Base-by-base conservation (phyloP, 2,888 invertebrate species). In the Lasioglossum villosulum region DNA sequence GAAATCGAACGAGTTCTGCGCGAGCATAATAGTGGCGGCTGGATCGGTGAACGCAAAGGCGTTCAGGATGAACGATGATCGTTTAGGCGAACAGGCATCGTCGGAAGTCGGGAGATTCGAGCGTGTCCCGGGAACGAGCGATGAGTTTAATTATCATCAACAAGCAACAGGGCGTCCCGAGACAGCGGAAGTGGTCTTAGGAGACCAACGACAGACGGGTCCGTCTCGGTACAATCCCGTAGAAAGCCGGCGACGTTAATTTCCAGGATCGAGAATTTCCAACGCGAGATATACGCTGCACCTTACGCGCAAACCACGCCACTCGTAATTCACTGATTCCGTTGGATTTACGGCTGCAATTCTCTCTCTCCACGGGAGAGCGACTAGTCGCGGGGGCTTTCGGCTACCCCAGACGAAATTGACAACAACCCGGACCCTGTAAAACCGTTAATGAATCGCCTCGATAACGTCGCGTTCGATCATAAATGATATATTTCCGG, bases 161-260 rank as follows among this genome's bases (percentile, higher is more conserved):
- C 87, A 75, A 63, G 83, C 84, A 75, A 83, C 75, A 48, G 59
- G 66, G 37, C 52, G 42, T 56, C 23, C 27, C 37, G 75, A 78
- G 74, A 76, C 72, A n/a, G 75, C 59, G 73, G 81, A 82, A 87
- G 82, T 80, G 76, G 80, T 78, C 90, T 79, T 88, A 45, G 66
- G 80, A 72, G 83, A 88, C 78, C 86, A 72, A 23, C 86, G 79
- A 73, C 76, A 79, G 78, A 89, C 77, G 45, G 78, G 83, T 84
- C 77, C 70, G 85, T 77, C 83, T 78, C 80, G 82, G 63, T 79
- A 74, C 88, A 90, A 89, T 90, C 86, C 83, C 77, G 82, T 78
- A 80, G 90, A 78, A 88, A 86, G 83, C 78, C 82, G 63, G 66
- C 82, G 68, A 82, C 90, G 90, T 88, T 81, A 89, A 91, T 90